Conservation (phyloP, 2,888 invertebrate genomes). For the Neoascia interrupta region DNA sequence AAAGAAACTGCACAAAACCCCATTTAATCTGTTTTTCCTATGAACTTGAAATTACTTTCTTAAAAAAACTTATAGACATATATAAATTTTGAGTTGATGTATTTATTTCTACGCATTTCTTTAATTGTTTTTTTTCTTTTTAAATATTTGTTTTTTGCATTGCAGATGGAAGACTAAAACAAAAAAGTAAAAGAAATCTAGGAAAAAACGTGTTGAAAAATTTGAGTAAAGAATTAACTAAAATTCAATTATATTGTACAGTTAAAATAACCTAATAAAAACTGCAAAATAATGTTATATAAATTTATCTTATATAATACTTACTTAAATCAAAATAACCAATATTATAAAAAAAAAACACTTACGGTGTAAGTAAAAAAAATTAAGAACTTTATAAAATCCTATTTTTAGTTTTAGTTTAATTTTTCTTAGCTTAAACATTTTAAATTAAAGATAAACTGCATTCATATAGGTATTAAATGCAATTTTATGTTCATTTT, state of each 20-base stretch:
- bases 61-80: too few species aligned
- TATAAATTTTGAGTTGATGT: too few species aligned
- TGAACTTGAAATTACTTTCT: too few species aligned
- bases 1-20: too few species aligned
- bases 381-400: slow-evolving; percentile 39
- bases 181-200: slow-evolving; percentile 74
- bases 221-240: slow-evolving; percentile 76
- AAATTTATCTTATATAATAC: slow-evolving; percentile 65
- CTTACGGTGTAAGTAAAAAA: slow-evolving; percentile 40
- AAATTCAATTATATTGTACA: slow-evolving; percentile 77
- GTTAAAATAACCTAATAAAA: slow-evolving; percentile 70
- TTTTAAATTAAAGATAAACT: slow-evolving; percentile 24
- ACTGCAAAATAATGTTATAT: slow-evolving; percentile 54
- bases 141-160: slow-evolving; percentile 74
- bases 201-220: slow-evolving; percentile 74
- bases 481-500: slow-evolving; percentile 57
- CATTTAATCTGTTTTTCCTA: too few species aligned
- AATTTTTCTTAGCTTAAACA: slow-evolving; percentile 43
- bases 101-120: slow-evolving; percentile 47
- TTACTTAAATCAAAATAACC: slow-evolving; percentile 51
- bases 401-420: slow-evolving; percentile 59
- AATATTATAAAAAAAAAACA: slow-evolving; percentile 38
- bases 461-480: slow-evolving; percentile 51
- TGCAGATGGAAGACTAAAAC: slow-evolving; percentile 77
- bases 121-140: slow-evolving; percentile 70